Evolutionary conservation across 1,140 invertebrate species (phyloP), one percentile per base, ranked within the genome.

Genomic region (Maniola jurtina): DNA sequence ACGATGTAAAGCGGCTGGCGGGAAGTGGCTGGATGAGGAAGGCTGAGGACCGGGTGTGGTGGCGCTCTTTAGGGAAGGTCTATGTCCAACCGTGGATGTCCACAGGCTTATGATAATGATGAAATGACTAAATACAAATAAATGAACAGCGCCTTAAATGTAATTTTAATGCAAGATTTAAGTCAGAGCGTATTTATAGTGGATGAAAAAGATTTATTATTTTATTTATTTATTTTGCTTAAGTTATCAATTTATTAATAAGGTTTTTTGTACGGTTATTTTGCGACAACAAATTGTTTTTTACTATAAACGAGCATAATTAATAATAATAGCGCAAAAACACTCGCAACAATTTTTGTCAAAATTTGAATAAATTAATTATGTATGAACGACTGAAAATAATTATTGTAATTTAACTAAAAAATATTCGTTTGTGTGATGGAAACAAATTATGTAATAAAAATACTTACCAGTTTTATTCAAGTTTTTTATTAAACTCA

Each of bases 131-230:
- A 9, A 45, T 6, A 45, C 13, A 45, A 45, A 45, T 45, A 45
- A 45, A 45, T 45, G 42, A 6, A 13, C 42, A 45, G 42, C 42
- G 13, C 13, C 13, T 45, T n/a, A 6, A 13, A 45, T 1, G 42
- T 45, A 45, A 13, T 45, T 45, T 13, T 70, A 76, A 64, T 66
- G 55, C 65, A 62, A 45, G 25, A 69, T 73, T 64, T 81, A 78
- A 76, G 66, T 76, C 73, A 80, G 70, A 83, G 67, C 78, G 76
- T 84, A 84, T 84, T 84, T 84, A 83, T 83, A 73, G 69, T 47
- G 50, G 63, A 66, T 57, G 59, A 74, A 78, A 71, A 75, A 80
- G 70, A 70, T 71, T 78, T 77, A 80, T 75, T 78, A 80, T 77
- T 77, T 77, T 79, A 83, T 85, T 83, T 81, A 76, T 81, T 70